Base-by-base conservation (phyloP, 2,113 vertebrate species). In the Amazona guildingii region DNA sequence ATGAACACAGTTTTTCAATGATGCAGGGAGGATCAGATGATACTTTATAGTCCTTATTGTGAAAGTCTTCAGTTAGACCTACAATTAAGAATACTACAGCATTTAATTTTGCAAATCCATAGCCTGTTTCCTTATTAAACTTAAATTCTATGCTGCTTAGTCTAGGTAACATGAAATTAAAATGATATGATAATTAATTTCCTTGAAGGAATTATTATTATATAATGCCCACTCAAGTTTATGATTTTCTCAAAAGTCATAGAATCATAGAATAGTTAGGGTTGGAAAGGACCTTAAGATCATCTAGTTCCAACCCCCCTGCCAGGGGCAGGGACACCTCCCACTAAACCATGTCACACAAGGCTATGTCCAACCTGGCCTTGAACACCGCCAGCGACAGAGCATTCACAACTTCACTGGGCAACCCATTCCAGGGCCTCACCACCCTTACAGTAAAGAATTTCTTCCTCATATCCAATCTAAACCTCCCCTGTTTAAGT, bases 41-140 rank as follows among this genome's bases (percentile, higher is more conserved):
- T 17, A 98, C 98, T 77, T 98, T 98, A 91, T 95, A 99, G 92
- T 99, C 99, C 92, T 99, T 99, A 93, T 92, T 98, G 62, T 97
- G 97, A 80, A 99, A 98, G 86, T 99, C 99, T 94, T 99, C 99
- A n/a, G 98, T 98, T 2, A 99, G 94, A 48, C 99, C 99, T 99
- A 51, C 6, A 83, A 91, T 88, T 89, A 61, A 59, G 49, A 89
- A 90, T 41, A 77, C 12, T 13, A 1, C 29, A 46, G 74, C 15
- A 73, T 23, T 94, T 66, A 9, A 35, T 90, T 79, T 28, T 37
- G 17, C 23, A 89, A 90, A 46, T 86, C 33, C 25, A 13, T 19
- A 49, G 21, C 17, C n/a, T 51, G 10, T 33, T 54, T 70, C 59
- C 72, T 57, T 63, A 51, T 19, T 46, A 70, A 92, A 76, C 9